A percentile compares a stretch with the other conserved stretches of the same genome.
Evolutionary conservation across 2,797 vertebrate genomes (phyloP).

Genomic region (Halcyon badia): DNA sequence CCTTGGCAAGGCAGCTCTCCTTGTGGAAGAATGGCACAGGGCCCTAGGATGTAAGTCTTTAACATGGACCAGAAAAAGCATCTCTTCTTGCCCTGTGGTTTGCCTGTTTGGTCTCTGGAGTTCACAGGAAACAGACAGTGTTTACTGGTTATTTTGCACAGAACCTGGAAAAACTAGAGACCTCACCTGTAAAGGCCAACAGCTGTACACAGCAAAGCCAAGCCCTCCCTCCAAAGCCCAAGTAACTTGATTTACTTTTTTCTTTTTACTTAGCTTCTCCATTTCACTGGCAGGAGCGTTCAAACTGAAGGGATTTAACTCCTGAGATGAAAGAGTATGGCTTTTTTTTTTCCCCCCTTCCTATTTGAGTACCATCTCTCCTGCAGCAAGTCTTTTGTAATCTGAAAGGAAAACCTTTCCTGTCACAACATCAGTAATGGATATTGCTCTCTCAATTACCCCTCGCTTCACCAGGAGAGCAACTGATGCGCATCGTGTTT

Average conservation of each 20-base stretch:
- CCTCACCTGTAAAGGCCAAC: background rate
- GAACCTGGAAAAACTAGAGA: background rate
- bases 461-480: conserved; percentile 54
- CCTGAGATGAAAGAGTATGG: conserved; percentile 1
- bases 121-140: background rate
- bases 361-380: conserved; percentile 24
- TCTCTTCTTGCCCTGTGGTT: background rate
- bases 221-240: background rate
- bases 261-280: background rate
- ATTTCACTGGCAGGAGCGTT: background rate
- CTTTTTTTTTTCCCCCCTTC: background rate
- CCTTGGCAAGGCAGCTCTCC: background rate
- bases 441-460: conserved; percentile 73
- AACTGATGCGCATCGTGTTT: conserved; percentile 69
- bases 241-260: background rate
- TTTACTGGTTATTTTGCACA: background rate
- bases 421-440: conserved; percentile 64
- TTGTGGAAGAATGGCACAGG: background rate
- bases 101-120: background rate
- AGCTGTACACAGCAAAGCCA: background rate
- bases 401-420: conserved; percentile 64
- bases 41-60: background rate
- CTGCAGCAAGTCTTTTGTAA: conserved; percentile 29
- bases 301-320: background rate
- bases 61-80: background rate